Base-by-base conservation (phyloP, 2,113 vertebrate genomes). In the Zosterops borbonicus region DNA sequence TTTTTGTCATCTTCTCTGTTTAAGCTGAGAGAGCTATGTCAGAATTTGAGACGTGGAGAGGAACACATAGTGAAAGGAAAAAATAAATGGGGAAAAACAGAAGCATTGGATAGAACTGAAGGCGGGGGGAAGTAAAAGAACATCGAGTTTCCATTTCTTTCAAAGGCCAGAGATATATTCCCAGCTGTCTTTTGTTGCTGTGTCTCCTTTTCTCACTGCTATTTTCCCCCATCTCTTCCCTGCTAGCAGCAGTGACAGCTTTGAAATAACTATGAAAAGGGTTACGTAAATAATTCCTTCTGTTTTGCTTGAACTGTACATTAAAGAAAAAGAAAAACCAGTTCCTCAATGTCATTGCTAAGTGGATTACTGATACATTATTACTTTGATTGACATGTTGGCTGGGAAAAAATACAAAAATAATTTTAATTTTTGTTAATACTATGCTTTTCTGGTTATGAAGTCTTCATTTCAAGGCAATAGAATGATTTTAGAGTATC, bases 131-230 rank as follows among this genome's bases (percentile, higher is more conserved):
- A 16, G 5, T 56, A 63, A 63, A 88, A 91, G 67, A 82, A 88
- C 50, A 49, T 93, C 41, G 60, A 80, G 59, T 95, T 93, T 96
- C 92, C 83, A 49, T 63, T 83, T 79, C 64, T 89, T 89, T 81
- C 44, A 71, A 83, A 96, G 64, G 67, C 67, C 78, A 80, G 91
- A 81, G 44, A 55, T 81, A 59, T 1, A 71, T 76, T 83, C 44
- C 53, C 47, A 60, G 63, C 65, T 79, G 74, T 79, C 41, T 76
- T 83, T 41, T 69, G 53, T 35, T 79, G 49, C 58, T 63, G 12
- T 84, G 70, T 88, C 44, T 94, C n/a, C 16, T 33, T 67, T 81
- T 87, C 59, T 80, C 44, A 41, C 52, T 50, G 25, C 33, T 73
- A 5, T 28, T 67, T 31, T 8, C 6, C 14, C 20, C 21, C 14